phyloP scores from a whole-genome alignment of 2,888 invertebrate genomes.

The Leucophenga maculata region DNA sequence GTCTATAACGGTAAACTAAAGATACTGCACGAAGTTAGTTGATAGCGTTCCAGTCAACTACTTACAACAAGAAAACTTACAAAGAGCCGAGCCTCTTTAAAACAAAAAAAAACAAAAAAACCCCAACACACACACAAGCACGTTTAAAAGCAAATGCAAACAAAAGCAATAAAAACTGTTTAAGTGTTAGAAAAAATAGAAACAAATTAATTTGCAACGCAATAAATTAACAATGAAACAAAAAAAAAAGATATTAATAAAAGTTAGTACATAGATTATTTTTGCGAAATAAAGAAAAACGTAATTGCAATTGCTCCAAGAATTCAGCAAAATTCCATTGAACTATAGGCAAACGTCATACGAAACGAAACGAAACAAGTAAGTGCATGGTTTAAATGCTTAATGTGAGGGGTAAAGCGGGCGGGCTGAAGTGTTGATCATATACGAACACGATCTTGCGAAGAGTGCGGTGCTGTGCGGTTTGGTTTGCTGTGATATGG shows the following conservation, averaged over 20 bases:
- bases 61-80: neutral
- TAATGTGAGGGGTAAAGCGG: no score
- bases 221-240: neutral
- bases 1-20: conserved; percentile 1
- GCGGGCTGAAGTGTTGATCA: no score
- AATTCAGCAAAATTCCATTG: neutral
- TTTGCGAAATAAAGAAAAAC: neutral
- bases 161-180: neutral
- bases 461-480: no score
- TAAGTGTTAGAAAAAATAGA: neutral
- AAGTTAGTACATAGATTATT: neutral
- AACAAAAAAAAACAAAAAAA: no score
- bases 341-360: neutral
- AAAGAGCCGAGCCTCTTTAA: conserved; percentile 13
- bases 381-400: no score
- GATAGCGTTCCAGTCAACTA: neutral
- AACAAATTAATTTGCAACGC: neutral
- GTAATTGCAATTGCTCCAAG: no score
- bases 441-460: no score
- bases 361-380: neutral
- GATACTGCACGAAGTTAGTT: neutral
- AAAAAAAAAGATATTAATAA: neutral
- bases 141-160: neutral
- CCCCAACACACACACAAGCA: conserved; percentile 7
- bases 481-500: no score